phyloP scores from a whole-genome alignment of 2,888 invertebrate species.

The Sarcophaga carnaria region DNA sequence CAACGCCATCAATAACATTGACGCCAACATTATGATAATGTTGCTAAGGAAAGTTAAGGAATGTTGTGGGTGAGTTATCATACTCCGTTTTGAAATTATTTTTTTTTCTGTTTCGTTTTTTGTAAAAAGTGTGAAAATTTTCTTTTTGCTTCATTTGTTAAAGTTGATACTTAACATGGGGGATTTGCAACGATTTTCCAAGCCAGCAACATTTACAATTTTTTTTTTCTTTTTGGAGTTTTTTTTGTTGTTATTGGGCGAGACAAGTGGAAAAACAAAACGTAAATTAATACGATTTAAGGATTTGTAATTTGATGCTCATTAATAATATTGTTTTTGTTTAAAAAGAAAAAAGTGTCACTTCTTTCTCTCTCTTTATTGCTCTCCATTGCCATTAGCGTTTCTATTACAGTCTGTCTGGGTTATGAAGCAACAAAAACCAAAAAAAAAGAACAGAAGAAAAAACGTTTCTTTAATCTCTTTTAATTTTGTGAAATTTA shows the following conservation, averaged over 20 bases:
- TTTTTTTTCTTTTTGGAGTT: constrained; percentile 17
- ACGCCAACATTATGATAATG: constrained; percentile 57
- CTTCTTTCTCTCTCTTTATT: too few species aligned
- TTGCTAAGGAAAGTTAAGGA: not conserved
- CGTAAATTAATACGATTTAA: constrained; percentile 62
- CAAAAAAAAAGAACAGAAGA: not conserved
- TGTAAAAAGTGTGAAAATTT: constrained; percentile 61
- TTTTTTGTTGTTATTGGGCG: constrained; percentile 15
- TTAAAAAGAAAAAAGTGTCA: not conserved
- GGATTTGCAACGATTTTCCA: constrained; percentile 55
- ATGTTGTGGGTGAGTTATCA: not conserved
- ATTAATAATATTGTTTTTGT: constrained; percentile 47
- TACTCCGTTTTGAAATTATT: not conserved
- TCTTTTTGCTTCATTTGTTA: constrained; percentile 64
- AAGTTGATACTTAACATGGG: constrained; percentile 63
- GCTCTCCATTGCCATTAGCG: not conserved
- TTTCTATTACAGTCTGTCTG: not conserved
- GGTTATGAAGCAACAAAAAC: not conserved
- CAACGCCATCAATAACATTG: constrained; percentile 45
- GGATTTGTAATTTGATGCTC: constrained; percentile 65
- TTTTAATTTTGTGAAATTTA: constrained; percentile 61
- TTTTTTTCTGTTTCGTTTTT: constrained; percentile 3
- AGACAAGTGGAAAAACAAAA: constrained; percentile 42
- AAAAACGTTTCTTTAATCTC: constrained; percentile 34
- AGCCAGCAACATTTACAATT: constrained; percentile 13